Evolutionary conservation across 2,797 vertebrate genomes (phyloP).

Genomic region (Eupleurogrammus muticus): DNA sequence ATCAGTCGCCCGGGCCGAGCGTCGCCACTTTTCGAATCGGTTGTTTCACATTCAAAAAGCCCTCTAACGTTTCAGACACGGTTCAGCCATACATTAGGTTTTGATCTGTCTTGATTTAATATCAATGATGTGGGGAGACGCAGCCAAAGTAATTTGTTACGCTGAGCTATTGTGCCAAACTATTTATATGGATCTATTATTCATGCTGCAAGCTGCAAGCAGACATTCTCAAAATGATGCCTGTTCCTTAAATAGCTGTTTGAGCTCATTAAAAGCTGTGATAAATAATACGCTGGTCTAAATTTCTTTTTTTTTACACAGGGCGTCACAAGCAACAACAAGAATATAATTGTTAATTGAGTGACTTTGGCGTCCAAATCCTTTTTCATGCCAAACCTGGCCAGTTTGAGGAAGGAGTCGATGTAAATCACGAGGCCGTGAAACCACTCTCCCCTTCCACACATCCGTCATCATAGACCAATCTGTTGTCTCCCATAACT

Average conservation of each 20-base stretch:
- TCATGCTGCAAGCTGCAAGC: constrained; percentile 31
- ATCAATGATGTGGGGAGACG: constrained; percentile 36
- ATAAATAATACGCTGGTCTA: constrained; percentile 34
- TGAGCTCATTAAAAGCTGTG: constrained; percentile 42
- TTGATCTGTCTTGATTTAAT: constrained; percentile 15
- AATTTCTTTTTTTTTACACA: constrained; percentile 43
- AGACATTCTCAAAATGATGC: constrained; percentile 26
- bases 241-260: constrained; percentile 38
- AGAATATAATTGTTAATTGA: constrained; percentile 51
- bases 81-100: too few relatives aligned
- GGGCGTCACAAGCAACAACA: constrained; percentile 44
- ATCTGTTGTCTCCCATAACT: constrained; percentile 82
- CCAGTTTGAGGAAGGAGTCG: constrained; percentile 38
- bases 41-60: too few relatives aligned
- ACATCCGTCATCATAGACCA: constrained; percentile 78
- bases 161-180: constrained; percentile 42
- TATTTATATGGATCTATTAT: constrained; percentile 48
- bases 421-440: constrained; percentile 65
- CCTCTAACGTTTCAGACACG: too few relatives aligned
- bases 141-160: constrained; percentile 54
- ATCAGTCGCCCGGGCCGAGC: too few relatives aligned
- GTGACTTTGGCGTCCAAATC: constrained; percentile 45
- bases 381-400: constrained; percentile 51
- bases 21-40: too few relatives aligned
- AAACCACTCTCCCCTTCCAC: constrained; percentile 62